Evolutionary conservation across 2,113 vertebrate species (phyloP).

Genomic region (Hymenochirus boettgeri): DNA sequence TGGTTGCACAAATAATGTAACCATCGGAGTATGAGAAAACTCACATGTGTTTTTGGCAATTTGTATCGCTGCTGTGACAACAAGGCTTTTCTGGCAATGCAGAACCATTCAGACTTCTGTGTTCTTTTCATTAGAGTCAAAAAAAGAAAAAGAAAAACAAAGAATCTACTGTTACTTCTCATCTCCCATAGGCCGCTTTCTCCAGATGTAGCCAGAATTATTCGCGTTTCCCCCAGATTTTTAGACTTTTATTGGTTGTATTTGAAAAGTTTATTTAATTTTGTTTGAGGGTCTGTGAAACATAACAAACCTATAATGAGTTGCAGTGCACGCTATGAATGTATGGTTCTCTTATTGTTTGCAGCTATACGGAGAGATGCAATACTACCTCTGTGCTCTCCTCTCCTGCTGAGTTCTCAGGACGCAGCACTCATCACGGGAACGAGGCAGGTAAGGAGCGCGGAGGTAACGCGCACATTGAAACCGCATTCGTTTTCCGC

Average conservation of each 20-base stretch:
- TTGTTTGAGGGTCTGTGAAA: too few species aligned
- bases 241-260: slow-evolving; percentile 37
- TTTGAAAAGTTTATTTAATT: neutral
- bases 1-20: slow-evolving; percentile 24
- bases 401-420: too few species aligned
- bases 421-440: too few species aligned
- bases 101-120: slow-evolving; percentile 14
- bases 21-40: slow-evolving; percentile 19
- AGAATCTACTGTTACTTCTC: slow-evolving; percentile 22
- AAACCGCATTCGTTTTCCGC: too few species aligned
- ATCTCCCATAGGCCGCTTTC: slow-evolving; percentile 6
- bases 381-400: too few species aligned
- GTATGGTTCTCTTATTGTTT: too few species aligned
- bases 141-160: slow-evolving; percentile 11
- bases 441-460: too few species aligned
- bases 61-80: slow-evolving; percentile 36
- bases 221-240: slow-evolving; percentile 37
- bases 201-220: slow-evolving; percentile 7
- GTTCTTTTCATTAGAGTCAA: slow-evolving; percentile 17
- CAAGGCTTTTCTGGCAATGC: slow-evolving; percentile 27
- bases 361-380: too few species aligned
- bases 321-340: too few species aligned
- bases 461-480: too few species aligned
- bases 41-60: slow-evolving; percentile 37
- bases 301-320: too few species aligned